A percentile compares a stretch with the other conserved stretches of the same genome.
Evolutionary conservation across 2,113 vertebrate species (phyloP).

Genomic region (Lagopus leucura): DNA sequence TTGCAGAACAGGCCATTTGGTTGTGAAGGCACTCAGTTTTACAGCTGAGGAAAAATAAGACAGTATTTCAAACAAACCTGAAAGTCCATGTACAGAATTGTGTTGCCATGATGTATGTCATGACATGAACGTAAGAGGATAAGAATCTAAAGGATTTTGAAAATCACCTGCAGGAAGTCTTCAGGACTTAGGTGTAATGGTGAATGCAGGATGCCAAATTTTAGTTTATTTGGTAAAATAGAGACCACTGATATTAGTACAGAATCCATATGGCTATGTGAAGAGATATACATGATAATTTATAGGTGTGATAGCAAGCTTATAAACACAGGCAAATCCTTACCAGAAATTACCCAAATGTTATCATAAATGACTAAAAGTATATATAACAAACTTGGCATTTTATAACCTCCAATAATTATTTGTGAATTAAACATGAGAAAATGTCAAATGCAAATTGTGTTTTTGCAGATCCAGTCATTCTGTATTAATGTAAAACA

Average conservation of each 20-base stretch:
- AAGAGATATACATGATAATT: not conserved
- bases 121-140: not conserved
- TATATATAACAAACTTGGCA: not conserved
- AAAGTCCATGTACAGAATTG: not conserved
- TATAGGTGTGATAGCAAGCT: not conserved
- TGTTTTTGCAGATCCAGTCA: fast-evolving
- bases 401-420: not conserved
- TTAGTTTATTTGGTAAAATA: not conserved
- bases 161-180: not conserved
- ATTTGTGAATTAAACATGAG: not conserved
- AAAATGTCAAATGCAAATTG: not conserved
- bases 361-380: not conserved
- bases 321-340: not conserved
- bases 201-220: not conserved
- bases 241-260: not conserved
- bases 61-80: not conserved
- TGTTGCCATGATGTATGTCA: not conserved
- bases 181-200: not conserved
- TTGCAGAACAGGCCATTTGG: not conserved
- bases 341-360: not conserved
- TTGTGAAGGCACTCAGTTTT: not conserved
- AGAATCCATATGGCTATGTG: not conserved
- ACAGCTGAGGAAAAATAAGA: not conserved
- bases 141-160: not conserved
- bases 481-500: not conserved